Conservation (phyloP, 1,140 invertebrate species). For the Drosophila ambigua region DNA sequence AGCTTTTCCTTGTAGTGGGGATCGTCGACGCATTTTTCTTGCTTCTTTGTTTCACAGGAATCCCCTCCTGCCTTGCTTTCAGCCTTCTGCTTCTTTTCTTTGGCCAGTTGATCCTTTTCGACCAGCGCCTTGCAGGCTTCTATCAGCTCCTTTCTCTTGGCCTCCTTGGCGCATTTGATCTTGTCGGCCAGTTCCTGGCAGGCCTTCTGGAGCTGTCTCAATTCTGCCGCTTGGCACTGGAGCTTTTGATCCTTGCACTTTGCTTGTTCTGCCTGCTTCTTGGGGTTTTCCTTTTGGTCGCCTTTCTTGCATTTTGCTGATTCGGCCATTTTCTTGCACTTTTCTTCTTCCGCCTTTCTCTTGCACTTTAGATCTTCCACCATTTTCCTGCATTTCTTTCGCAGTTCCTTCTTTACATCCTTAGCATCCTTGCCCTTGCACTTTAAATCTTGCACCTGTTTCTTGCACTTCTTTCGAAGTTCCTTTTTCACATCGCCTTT, state of each 20-base stretch:
- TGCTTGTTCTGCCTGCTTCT: constrained; percentile 10
- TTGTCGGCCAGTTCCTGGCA: too few relatives aligned
- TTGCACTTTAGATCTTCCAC: neutral
- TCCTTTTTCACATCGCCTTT: neutral
- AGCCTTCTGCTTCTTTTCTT: too few relatives aligned
- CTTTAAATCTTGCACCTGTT: neutral
- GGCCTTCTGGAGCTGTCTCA: too few relatives aligned
- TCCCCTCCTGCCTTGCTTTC: too few relatives aligned
- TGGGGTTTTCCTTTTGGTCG: neutral
- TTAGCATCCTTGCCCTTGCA: neutral
- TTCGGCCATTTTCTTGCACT: constrained; percentile 11
- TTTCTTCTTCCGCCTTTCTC: constrained; percentile 1
- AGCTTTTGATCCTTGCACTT: neutral
- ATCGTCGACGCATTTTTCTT: too few relatives aligned
- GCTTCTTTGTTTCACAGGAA: too few relatives aligned
- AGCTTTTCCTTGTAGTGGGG: too few relatives aligned
- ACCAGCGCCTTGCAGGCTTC: too few relatives aligned
- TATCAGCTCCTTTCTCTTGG: too few relatives aligned
- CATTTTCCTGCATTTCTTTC: constrained; percentile 18
- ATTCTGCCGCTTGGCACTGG: too few relatives aligned
- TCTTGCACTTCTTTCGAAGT: constrained; percentile 20
- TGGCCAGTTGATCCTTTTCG: too few relatives aligned
- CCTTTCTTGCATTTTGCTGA: constrained; percentile 3
- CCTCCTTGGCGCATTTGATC: too few relatives aligned
- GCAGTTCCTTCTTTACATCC: neutral